Evolutionary conservation across 2,888 invertebrate species (phyloP), one percentile per base, ranked within the genome.

Genomic region (Harmothoe impar): DNA sequence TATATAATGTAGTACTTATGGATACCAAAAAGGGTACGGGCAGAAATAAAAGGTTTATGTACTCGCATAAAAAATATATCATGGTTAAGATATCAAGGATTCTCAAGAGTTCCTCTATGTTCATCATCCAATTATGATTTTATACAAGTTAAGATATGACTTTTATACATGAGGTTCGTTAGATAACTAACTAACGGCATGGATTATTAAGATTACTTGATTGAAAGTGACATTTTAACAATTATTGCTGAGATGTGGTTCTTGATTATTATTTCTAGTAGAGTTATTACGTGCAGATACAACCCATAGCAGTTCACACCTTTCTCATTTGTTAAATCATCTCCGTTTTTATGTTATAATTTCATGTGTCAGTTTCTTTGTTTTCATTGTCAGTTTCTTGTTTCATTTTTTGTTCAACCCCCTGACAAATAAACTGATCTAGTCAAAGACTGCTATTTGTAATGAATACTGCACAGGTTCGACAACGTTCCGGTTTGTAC

Each of bases 391-490:
- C 72, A n/a, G 31, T 72, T 15, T 72, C 15, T 43, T 43, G 43
- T 43, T 43, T 43, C 43, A 3, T 43, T 43, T 43, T 7, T 7
- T 43, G 43, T 43, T 43, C 3, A 43, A 43, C 5, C 0, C 1
- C 72, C 25, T 23, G 72, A n/a, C 20, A 25, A 72, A 72, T n/a
- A 72, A n/a, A 72, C 72, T 72, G 72, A 72, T 72, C 72, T 72
- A 72, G 72, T 72, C 72, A 72, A 72, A 15, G 25, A 72, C 72
- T 72, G 72, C 72, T 72, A 72, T 72, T 25, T 29, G 29, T 72
- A 29, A 72, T 72, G 15, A 72, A 29, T 25, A 72, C 72, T 72
- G 25, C 29, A 62, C 62, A 72, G 25, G 72, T 29, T 29, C 72
- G 29, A 29, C 29, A 29, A 72, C 7, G 72, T 72, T 72, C 72